Evolutionary conservation across 92 coral and sea anemone genomes (phyloP).

Genomic region (Umimayanthus kanabou): DNA sequence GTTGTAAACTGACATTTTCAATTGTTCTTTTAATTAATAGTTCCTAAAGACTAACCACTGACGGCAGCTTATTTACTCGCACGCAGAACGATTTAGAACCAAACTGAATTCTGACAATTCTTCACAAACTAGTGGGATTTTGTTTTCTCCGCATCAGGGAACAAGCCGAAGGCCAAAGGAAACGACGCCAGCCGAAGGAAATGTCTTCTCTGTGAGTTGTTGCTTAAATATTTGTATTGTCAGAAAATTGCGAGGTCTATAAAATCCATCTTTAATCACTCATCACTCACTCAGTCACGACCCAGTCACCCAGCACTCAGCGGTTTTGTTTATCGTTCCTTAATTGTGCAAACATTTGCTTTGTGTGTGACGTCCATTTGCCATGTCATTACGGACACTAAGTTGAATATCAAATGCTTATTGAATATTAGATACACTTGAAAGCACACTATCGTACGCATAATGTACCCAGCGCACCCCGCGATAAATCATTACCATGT

Average conservation of each 20-base stretch:
- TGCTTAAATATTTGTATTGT: background rate
- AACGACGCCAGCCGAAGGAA: background rate
- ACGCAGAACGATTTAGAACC: background rate
- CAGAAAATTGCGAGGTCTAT: background rate
- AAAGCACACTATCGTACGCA: constrained; percentile 12
- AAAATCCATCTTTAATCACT: background rate
- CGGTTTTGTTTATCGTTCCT: background rate
- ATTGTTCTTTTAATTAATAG: constrained; percentile 30
- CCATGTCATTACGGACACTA: background rate
- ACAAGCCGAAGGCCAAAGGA: background rate
- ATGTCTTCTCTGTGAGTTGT: constrained; percentile 14
- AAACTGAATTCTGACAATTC: constrained; percentile 1
- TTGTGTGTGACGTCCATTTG: constrained; percentile 26
- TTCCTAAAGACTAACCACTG: constrained; percentile 6
- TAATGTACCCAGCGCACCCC: background rate
- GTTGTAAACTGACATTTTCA: constrained; percentile 3
- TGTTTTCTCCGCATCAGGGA: background rate
- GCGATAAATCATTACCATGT: background rate
- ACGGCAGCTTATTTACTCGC: background rate
- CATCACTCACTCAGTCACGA: background rate
- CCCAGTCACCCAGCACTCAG: no score
- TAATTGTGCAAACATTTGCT: constrained; percentile 24
- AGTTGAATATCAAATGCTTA: constrained; percentile 24
- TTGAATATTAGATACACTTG: constrained; percentile 35
- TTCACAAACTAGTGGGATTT: background rate